phyloP scores from a whole-genome alignment of 2,113 vertebrate genomes.

The Leiothrix lutea region DNA sequence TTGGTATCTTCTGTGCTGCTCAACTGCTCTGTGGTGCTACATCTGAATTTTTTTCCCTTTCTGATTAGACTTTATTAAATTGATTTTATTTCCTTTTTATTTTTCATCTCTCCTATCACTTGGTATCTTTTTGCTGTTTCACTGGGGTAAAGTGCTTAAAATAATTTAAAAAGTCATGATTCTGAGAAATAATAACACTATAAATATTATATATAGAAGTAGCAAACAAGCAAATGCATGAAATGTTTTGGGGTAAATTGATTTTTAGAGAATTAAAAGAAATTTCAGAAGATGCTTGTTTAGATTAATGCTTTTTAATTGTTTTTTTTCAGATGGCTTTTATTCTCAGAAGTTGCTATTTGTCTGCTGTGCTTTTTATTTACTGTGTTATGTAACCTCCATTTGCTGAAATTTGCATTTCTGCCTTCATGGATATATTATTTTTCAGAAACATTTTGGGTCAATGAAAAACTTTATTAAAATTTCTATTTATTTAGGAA shows the following conservation, averaged over 20 bases:
- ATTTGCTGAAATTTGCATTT: slow-evolving; percentile 8
- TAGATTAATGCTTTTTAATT: background rate
- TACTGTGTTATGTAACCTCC: background rate
- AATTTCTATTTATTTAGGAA: slow-evolving; percentile 23
- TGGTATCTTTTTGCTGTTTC: background rate
- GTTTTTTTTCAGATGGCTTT: background rate
- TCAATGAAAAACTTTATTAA: background rate
- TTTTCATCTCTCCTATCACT: background rate
- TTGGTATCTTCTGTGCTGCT: background rate
- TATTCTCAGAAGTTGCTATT: background rate
- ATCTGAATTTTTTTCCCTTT: background rate
- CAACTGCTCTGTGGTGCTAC: background rate
- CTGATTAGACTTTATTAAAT: background rate
- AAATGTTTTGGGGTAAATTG: background rate
- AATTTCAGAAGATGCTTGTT: background rate
- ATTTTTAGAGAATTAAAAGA: background rate
- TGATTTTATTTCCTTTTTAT: background rate
- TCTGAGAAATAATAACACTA: background rate
- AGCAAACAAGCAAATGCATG: background rate
- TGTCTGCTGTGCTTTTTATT: slow-evolving; percentile 1
- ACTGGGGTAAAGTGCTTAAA: background rate
- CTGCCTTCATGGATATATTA: background rate
- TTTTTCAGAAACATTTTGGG: background rate
- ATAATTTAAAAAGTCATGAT: background rate
- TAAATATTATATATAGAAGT: background rate